These are phyloP conservation scores for Eristalis arbustorum DNA, from an alignment of 2,888 invertebrate genomes.

Conservation along the genomic window DNA sequence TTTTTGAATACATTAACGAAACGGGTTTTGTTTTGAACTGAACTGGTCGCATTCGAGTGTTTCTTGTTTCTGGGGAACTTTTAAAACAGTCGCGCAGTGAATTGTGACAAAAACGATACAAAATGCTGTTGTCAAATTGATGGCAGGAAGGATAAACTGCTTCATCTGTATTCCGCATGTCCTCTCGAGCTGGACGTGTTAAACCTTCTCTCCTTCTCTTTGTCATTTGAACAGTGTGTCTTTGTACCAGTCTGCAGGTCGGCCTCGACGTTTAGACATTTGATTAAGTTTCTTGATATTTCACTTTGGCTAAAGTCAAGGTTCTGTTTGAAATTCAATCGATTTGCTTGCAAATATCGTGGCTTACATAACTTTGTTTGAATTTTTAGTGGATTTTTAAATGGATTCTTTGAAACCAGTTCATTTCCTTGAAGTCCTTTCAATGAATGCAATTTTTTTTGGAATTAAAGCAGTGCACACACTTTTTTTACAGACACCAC, in stretches of 20 bases:
- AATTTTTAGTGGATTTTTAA: background rate
- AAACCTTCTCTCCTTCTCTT: background rate
- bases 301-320: background rate
- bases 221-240: background rate
- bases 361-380: background rate
- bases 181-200: background rate
- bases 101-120: background rate
- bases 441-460: no score
- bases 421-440: no score
- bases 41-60: background rate
- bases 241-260: background rate
- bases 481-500: no score
- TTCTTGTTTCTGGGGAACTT: background rate
- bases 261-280: background rate
- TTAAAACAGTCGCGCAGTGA: background rate
- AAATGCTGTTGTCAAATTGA: background rate
- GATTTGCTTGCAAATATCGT: no score
- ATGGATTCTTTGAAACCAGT: background rate
- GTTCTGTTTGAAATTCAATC: background rate
- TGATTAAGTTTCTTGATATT: background rate
- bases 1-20: slow-evolving; percentile 9
- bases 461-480: no score
- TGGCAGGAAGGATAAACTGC: background rate
- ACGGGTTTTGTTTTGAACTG: slow-evolving; percentile 6
- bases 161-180: background rate